Evolutionary conservation across 2,113 vertebrate genomes (phyloP).

Genomic region (Oxyruncus cristatus): DNA sequence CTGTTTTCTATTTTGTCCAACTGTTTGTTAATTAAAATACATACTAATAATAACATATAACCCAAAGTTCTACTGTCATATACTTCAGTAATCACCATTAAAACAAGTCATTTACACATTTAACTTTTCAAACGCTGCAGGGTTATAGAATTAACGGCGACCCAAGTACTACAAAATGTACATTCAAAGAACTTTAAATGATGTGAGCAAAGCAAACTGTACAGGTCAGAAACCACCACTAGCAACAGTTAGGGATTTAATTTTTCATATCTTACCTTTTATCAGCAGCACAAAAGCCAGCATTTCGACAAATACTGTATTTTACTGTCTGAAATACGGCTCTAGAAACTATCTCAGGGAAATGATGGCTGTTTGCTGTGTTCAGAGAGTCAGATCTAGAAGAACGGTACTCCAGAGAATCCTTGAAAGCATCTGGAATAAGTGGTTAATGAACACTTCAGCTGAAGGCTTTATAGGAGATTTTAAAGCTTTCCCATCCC

Average conservation of each 20-base stretch:
- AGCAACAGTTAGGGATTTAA: not conserved
- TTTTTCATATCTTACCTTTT: not conserved
- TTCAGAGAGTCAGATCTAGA: not conserved
- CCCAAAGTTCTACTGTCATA: not conserved
- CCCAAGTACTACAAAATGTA: not conserved
- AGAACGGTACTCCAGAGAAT: not conserved
- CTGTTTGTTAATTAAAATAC: not conserved
- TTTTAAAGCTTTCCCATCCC: not conserved
- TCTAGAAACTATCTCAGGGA: not conserved
- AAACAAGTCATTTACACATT: not conserved
- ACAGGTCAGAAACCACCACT: not conserved
- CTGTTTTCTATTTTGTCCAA: not conserved
- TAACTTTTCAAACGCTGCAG: not conserved
- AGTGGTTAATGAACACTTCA: not conserved
- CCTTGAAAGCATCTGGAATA: not conserved
- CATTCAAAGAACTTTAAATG: not conserved
- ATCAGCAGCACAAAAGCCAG: not conserved
- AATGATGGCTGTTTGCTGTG: not conserved
- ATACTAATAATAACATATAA: not conserved
- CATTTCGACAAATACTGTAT: not conserved
- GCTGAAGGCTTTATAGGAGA: not conserved
- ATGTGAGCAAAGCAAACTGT: not conserved
- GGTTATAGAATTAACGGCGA: not conserved
- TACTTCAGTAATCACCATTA: not conserved
- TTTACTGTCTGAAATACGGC: not conserved